phyloP scores from a whole-genome alignment of 2,797 vertebrate genomes.

The Graptemys geographica region DNA sequence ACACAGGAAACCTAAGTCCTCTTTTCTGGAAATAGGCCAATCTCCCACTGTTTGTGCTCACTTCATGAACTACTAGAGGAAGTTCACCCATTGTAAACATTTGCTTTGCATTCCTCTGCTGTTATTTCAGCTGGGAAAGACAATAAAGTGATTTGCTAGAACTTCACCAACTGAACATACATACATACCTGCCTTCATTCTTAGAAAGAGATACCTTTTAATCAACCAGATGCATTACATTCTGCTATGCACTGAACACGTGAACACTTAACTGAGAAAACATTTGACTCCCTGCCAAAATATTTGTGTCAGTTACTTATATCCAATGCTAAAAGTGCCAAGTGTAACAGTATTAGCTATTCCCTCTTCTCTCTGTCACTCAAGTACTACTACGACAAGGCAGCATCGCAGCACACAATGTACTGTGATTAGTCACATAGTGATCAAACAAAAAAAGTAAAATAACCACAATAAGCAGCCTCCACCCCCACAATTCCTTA shows the following conservation, averaged over 20 bases:
- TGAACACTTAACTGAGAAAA: background rate
- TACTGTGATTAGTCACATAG: background rate
- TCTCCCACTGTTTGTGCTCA: conserved; percentile 16
- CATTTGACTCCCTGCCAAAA: conserved; percentile 14
- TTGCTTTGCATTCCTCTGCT: conserved; percentile 43
- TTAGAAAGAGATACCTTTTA: background rate
- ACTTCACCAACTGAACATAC: background rate
- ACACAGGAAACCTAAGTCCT: background rate
- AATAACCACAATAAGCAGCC: background rate
- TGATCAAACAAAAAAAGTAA: background rate
- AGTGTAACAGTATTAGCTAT: background rate
- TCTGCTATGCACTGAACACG: background rate
- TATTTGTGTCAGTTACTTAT: background rate
- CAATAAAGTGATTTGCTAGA: background rate
- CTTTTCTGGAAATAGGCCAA: conserved; percentile 23
- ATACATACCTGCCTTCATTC: background rate
- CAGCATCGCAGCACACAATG: background rate
- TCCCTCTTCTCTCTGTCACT: background rate
- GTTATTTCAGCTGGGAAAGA: conserved; percentile 47
- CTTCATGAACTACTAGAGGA: conserved; percentile 34
- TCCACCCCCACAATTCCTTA: background rate
- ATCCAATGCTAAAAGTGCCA: background rate
- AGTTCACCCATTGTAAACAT: conserved; percentile 37
- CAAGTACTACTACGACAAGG: accelerated
- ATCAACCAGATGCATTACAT: background rate